Base-by-base conservation (phyloP, 1,140 invertebrate genomes). In the Aplysia californica region DNA sequence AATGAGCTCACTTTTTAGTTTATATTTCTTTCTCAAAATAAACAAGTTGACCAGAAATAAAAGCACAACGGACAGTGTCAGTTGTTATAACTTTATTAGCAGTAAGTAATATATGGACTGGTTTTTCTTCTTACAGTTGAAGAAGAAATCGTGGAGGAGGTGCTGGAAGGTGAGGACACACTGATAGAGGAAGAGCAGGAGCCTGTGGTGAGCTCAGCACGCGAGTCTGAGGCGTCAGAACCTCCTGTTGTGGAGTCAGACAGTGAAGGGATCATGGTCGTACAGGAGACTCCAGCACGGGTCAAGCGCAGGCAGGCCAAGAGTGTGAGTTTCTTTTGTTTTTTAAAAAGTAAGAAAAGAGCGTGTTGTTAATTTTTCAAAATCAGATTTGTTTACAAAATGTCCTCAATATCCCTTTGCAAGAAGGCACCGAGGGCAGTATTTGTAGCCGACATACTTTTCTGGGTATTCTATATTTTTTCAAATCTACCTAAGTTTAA, bases 231-330 rank as follows among this genome's bases (percentile, higher is more conserved):
- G 18, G 82, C 83, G 55, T 85, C 83, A 15, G 85, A 88, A 44
- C 81, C 80, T 71, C 55, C 78, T 3, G 70, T 75, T n/a, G 80
- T 84, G 15, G 85, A 86, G 61, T 86, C 87, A 6, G 87, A 88
- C 65, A 87, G 85, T 76, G 87, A 88, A 67, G 87, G 86, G 0
- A 83, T 88, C 15, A 83, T 85, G 59, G 71, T 83, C 26, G 75
- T 76, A 4, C 72, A 72, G 0, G 78, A 61, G 33, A 56, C 66
- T n/a, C 2, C 44, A 20, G 31, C 59, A 5, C 82, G 83, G 65
- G 77, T 79, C 33, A 85, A 82, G 58, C 82, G 78, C 71, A 78
- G 69, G 61, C 64, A 69, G 38, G 31, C 78, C 18, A 82, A 84
- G 55, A 26, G 77, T 23, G 83, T 84, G 71, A 75, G 76, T 77